These are phyloP conservation scores for Furcifer pardalis DNA, from an alignment of 2,797 vertebrate species.

Conservation along the genomic window DNA sequence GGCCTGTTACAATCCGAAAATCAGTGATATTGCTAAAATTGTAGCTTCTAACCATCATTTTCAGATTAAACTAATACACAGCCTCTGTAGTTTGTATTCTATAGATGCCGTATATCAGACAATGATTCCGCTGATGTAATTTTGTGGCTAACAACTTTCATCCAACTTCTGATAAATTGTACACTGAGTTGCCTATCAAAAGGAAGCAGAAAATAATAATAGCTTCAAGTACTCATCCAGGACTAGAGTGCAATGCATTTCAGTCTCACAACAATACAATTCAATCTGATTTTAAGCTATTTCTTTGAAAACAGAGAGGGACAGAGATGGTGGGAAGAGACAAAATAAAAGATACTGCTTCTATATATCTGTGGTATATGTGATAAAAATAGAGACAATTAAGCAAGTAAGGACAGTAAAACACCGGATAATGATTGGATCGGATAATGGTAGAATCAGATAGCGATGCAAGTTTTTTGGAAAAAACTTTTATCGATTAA, in stretches of 20 bases:
- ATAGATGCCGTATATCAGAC: slow-evolving; percentile 31
- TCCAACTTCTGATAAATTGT: slow-evolving; percentile 7
- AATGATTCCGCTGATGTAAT: slow-evolving; percentile 23
- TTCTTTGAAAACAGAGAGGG: slow-evolving; percentile 47
- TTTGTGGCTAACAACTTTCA: slow-evolving; percentile 17
- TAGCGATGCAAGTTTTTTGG: no score
- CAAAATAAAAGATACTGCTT: slow-evolving; percentile 40
- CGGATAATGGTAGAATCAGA: no score
- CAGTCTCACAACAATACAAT: slow-evolving; percentile 57
- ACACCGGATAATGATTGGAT: no score
- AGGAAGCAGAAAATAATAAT: slow-evolving; percentile 45
- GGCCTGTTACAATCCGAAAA: not conserved
- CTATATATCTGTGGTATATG: slow-evolving; percentile 34
- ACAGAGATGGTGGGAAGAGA: not conserved
- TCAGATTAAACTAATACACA: slow-evolving; percentile 17
- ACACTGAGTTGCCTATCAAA: slow-evolving; percentile 39
- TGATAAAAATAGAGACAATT: slow-evolving; percentile 51
- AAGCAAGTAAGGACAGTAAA: slow-evolving; percentile 6
- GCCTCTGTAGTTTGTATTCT: slow-evolving; percentile 33
- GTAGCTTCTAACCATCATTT: slow-evolving; percentile 23
- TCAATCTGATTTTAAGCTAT: slow-evolving; percentile 53
- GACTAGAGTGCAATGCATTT: slow-evolving; percentile 37
- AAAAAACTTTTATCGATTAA: no score
- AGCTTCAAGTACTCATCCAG: slow-evolving; percentile 47
- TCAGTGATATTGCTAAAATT: no score